A percentile compares a stretch with the other conserved stretches of the same genome.
Evolutionary conservation across 2,888 invertebrate genomes (phyloP).

Genomic region (Spatulosminthurus flaviceps): DNA sequence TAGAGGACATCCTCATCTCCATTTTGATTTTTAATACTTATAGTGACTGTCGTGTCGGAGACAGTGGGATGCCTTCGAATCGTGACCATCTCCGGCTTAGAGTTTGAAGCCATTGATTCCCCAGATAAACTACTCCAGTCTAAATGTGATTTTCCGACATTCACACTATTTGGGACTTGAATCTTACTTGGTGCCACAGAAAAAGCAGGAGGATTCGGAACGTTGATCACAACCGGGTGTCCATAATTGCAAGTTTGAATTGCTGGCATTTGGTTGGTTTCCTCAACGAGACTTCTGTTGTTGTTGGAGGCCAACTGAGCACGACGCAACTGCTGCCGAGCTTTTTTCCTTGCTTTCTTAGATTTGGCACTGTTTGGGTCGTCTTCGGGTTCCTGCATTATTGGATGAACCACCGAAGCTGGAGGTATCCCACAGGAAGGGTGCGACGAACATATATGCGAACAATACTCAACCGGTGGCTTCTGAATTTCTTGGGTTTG

Average conservation of each 20-base stretch:
- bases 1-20: constrained; percentile 79
- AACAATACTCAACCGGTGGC: constrained; percentile 5
- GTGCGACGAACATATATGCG: background rate
- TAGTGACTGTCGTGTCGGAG: constrained; percentile 78
- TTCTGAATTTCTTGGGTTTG: background rate
- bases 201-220: background rate
- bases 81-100: constrained; percentile 71
- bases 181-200: constrained; percentile 19
- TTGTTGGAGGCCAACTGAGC: background rate
- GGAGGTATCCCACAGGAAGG: background rate
- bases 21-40: constrained; percentile 78
- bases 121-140: constrained; percentile 30
- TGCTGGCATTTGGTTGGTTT: background rate
- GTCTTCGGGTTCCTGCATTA: background rate
- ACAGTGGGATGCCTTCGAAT: constrained; percentile 67
- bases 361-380: constrained; percentile 3
- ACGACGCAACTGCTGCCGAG: constrained; percentile 9
- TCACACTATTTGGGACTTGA: background rate
- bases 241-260: constrained; percentile 10
- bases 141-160: constrained; percentile 26
- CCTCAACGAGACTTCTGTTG: background rate
- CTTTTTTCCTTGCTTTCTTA: constrained; percentile 26
- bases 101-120: background rate
- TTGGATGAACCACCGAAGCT: background rate
- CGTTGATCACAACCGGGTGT: background rate